A percentile compares a stretch with the other conserved stretches of the same genome.
Conservation (phyloP, 2,888 invertebrate genomes). For the Drosophila dives region DNA sequence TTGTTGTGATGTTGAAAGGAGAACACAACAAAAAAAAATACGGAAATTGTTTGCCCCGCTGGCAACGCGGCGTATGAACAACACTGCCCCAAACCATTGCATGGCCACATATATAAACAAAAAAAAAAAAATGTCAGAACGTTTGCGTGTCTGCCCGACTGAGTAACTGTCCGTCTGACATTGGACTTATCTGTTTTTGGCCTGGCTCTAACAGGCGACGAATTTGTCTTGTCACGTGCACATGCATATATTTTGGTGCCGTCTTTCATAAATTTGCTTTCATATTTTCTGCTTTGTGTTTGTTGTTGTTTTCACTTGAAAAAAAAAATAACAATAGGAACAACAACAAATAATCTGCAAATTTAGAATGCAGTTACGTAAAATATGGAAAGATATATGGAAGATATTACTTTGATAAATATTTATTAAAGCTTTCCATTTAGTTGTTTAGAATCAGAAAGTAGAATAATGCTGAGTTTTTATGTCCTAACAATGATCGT, state of each 20-base stretch:
- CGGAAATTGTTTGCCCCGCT: constrained; percentile 26
- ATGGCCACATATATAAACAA: constrained; percentile 50
- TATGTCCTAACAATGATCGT: background rate
- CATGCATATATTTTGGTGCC: background rate
- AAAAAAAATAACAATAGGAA: background rate
- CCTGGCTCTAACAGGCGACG: constrained; percentile 26
- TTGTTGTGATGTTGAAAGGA: constrained; percentile 39
- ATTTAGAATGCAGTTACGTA: background rate
- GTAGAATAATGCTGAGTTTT: background rate
- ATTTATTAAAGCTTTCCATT: background rate
- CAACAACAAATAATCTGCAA: background rate
- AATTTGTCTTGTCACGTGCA: constrained; percentile 39
- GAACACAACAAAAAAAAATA: background rate
- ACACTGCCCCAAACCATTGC: constrained; percentile 38
- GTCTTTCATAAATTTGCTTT: constrained; percentile 16
- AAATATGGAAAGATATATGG: no score
- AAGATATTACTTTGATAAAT: background rate
- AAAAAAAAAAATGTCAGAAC: constrained; percentile 10
- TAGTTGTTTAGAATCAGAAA: no score
- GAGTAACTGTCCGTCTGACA: constrained; percentile 45
- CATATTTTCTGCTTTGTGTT: constrained; percentile 11
- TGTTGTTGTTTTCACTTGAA: constrained; percentile 29
- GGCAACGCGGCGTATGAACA: constrained; percentile 66
- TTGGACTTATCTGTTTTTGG: constrained; percentile 43
- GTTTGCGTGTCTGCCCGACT: constrained; percentile 15